Base-by-base conservation (phyloP, 2,888 invertebrate genomes). In the Junonia oenone region DNA sequence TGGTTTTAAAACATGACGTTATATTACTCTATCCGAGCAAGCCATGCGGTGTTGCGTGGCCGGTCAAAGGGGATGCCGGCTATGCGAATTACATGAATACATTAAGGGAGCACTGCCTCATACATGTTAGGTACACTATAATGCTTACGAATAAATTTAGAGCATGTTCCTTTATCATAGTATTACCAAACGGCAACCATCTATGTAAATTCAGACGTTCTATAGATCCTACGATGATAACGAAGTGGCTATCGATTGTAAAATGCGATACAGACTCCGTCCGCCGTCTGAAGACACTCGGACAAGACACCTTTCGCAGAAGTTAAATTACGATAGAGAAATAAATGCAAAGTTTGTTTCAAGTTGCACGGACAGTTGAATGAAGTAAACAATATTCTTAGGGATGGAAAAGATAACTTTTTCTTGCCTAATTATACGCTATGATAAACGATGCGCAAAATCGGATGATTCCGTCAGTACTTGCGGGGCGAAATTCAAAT, bases 21-120 rank as follows among this genome's bases (percentile, higher is more conserved):
- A 84, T 88, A 86, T 86, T 87, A 87, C 85, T 87, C 80, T 81
- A 86, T 88, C 79, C 85, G 77, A 81, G 78, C 76, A 72, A 82
- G 73, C 82, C 76, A 82, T 80, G 83, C 83, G 84, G 86, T 78
- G 85, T 87, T 85, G 90, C 90, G 90, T 89, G 89, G 89, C 79
- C 78, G 86, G 90, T 90, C 90, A 90, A 90, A 90, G 89, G 88
- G 88, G 88, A 89, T 85, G 80, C 83, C 86, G 82, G 86, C 82
- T 83, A 88, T 85, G 88, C 84, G 90, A 89, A 89, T 90, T 89
- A 89, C 89, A 88, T 89, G 90, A 90, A 90, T 90, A 90, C 86
- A 89, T 90, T 90, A 90, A 84, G 83, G 85, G 81, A 81, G 81
- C 73, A 82, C 76, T 78, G 78, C 83, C 81, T 81, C 79, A 76